Evolutionary conservation across 2,113 vertebrate species (phyloP).

Genomic region (Dolichallabes microphthalmus): DNA sequence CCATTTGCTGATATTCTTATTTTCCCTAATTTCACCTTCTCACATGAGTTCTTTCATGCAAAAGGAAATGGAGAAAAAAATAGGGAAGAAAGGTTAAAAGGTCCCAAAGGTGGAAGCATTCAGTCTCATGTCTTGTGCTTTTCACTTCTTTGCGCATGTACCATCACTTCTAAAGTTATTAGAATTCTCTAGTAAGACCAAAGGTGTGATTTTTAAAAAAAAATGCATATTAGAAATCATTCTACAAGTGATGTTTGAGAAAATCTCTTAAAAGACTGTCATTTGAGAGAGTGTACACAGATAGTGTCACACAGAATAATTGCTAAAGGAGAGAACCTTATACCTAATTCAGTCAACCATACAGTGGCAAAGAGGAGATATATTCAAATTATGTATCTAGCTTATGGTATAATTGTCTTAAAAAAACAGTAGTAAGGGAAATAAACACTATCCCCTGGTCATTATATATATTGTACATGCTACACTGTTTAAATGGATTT

Average conservation of each 20-base stretch:
- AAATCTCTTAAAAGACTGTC: not conserved
- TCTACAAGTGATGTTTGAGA: not conserved
- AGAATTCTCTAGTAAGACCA: constrained; percentile 16
- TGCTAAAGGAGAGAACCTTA: not conserved
- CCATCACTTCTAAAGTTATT: constrained; percentile 29
- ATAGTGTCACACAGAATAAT: not conserved
- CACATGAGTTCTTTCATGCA: constrained; percentile 13
- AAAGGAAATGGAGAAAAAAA: constrained; percentile 31
- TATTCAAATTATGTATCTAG: not conserved
- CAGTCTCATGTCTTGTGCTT: constrained; percentile 60
- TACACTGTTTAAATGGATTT: not conserved
- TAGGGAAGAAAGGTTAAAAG: not conserved
- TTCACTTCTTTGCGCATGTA: constrained; percentile 49
- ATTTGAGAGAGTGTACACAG: constrained; percentile 6
- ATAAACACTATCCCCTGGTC: not conserved
- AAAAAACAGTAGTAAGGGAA: not conserved
- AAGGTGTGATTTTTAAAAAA: not conserved
- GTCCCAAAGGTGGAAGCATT: not conserved
- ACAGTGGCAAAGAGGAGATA: not conserved
- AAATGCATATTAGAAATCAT: not conserved
- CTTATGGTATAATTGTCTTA: not conserved
- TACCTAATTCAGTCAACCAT: not conserved
- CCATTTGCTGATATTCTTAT: constrained; percentile 50
- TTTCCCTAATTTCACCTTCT: constrained; percentile 35
- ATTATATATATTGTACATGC: not conserved